Percentiles rank a stretch among this genome's conserved stretches.
phyloP scores from a whole-genome alignment of 2,888 invertebrate species.

The Catonia carolina region DNA sequence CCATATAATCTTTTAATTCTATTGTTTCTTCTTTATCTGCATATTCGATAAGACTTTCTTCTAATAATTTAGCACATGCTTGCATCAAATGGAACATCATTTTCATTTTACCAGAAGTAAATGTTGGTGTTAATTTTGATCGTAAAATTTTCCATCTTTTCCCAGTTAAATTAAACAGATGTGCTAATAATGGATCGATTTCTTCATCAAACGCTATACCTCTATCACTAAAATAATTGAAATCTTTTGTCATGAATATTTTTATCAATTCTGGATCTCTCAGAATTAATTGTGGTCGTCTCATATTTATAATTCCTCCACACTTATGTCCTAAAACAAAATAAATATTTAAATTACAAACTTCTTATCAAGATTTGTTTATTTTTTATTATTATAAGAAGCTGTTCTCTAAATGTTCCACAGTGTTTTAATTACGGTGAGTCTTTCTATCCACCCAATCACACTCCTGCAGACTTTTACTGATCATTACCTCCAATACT shows the following conservation, averaged over 20 bases:
- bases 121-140: conserved; percentile 41
- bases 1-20: conserved; percentile 30
- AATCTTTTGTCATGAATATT: conserved; percentile 45
- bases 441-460: too few species aligned
- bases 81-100: conserved; percentile 46
- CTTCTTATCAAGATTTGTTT: too few species aligned
- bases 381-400: too few species aligned
- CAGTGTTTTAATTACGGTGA: too few species aligned
- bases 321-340: conserved; percentile 37
- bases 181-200: conserved; percentile 40
- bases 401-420: too few species aligned
- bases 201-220: conserved; percentile 41
- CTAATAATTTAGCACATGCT: conserved; percentile 39
- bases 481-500: too few species aligned
- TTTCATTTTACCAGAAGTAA: conserved; percentile 47
- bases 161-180: conserved; percentile 44
- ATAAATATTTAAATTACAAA: too few species aligned
- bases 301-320: conserved; percentile 47
- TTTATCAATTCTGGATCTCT: conserved; percentile 47
- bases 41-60: conserved; percentile 8
- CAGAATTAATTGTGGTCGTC: conserved; percentile 45
- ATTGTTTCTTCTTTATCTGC: conserved; percentile 17
- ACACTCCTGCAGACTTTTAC: too few species aligned
- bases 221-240: conserved; percentile 46
- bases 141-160: conserved; percentile 50